phyloP scores from a whole-genome alignment of 2,888 invertebrate genomes.

The Taphrorychus bicolor region DNA sequence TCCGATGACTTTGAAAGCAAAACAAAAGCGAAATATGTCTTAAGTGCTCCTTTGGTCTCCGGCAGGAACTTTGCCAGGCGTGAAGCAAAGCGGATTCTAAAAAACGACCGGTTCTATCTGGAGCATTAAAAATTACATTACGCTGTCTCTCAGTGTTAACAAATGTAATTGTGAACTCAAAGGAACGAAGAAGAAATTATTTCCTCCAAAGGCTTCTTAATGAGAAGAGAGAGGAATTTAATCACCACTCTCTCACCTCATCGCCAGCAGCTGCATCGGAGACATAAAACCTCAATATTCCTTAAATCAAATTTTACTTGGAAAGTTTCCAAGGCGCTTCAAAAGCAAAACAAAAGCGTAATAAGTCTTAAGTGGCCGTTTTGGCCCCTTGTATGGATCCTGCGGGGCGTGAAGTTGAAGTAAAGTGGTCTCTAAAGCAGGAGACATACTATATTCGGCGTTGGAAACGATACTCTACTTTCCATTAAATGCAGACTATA shows the following conservation, averaged over 20 bases:
- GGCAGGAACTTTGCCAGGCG: background rate
- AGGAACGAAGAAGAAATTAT: background rate
- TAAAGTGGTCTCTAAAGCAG: slow-evolving; percentile 36
- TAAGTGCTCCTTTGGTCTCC: background rate
- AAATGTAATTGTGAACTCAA: background rate
- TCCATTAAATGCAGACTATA: slow-evolving; percentile 35
- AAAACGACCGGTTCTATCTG: background rate
- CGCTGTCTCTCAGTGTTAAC: background rate
- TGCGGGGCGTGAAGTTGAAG: slow-evolving; percentile 40
- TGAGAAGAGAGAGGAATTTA: too few species aligned
- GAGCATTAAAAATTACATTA: slow-evolving; percentile 1
- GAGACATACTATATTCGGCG: slow-evolving; percentile 37
- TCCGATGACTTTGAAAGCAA: slow-evolving; percentile 16
- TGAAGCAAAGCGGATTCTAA: background rate
- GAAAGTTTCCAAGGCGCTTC: slow-evolving; percentile 30
- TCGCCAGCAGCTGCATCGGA: background rate
- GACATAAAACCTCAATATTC: slow-evolving; percentile 18
- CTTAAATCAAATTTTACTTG: slow-evolving; percentile 35
- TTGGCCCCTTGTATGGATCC: slow-evolving; percentile 32
- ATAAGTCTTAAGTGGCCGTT: slow-evolving; percentile 40
- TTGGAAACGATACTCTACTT: slow-evolving; percentile 39
- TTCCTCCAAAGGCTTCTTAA: background rate
- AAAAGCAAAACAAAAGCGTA: slow-evolving; percentile 39
- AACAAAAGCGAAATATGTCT: slow-evolving; percentile 5
- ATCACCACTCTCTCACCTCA: background rate